A percentile compares a stretch with the other conserved stretches of the same genome.
phyloP scores from a whole-genome alignment of 2,888 invertebrate species.

The Thecocarcelia acutangulata region DNA sequence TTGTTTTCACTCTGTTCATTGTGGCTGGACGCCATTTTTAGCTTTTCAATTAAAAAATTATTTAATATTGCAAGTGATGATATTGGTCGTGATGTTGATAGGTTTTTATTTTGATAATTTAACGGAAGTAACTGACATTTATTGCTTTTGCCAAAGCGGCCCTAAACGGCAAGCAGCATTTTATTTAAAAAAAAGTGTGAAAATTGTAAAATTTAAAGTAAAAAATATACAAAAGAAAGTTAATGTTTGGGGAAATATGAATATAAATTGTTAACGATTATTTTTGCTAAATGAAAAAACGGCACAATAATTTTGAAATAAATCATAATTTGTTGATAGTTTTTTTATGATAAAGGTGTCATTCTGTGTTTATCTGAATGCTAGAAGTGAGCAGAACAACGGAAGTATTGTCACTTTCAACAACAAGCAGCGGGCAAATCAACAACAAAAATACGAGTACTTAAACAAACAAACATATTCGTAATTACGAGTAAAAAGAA shows the following conservation, averaged over 20 bases:
- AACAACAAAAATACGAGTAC: not conserved
- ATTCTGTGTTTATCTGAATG: conserved; percentile 4
- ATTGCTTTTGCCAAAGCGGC: conserved; percentile 28
- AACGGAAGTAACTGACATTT: conserved; percentile 66
- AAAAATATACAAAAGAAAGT: conserved; percentile 47
- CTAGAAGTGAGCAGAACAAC: conserved; percentile 46
- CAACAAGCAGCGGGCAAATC: not conserved
- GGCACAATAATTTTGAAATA: conserved; percentile 48
- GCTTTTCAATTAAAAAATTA: conserved; percentile 44
- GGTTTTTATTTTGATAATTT: conserved; percentile 55
- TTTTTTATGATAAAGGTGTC: conserved; percentile 37
- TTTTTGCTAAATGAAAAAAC: conserved; percentile 2
- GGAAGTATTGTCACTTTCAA: conserved; percentile 62
- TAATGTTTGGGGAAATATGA: conserved; percentile 15
- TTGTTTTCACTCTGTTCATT: not conserved
- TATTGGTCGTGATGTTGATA: conserved; percentile 19
- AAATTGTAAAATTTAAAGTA: conserved; percentile 26
- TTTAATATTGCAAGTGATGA: conserved; percentile 42
- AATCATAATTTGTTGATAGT: conserved; percentile 63
- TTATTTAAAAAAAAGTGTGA: not conserved
- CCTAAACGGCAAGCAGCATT: conserved; percentile 3
- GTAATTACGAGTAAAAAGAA: not conserved
- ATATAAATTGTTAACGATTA: conserved; percentile 19
- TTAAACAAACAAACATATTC: not conserved
- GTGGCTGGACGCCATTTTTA: conserved; percentile 42